These are phyloP conservation scores for Ephestia elutella DNA, from an alignment of 1,140 invertebrate genomes.

Conservation along the genomic window DNA sequence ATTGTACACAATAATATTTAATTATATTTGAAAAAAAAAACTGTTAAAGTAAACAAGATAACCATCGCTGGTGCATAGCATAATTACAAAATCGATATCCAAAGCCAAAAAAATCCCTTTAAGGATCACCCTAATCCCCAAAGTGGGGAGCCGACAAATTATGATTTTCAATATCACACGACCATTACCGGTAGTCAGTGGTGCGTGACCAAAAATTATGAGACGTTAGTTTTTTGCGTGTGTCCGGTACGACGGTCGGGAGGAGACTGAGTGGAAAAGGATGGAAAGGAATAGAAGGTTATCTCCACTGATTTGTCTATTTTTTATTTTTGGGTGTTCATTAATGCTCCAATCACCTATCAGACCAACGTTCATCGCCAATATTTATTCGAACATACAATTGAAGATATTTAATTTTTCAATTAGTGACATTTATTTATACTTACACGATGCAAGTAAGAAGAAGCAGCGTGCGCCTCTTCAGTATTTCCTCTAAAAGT, in stretches of 20 bases:
- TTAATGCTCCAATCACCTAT: no score
- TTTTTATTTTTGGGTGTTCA: no score
- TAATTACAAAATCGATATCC: conserved; percentile 5
- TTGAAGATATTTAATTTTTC: no score
- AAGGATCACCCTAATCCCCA: not conserved
- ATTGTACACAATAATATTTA: no score
- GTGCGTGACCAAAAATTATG: conserved; percentile 62
- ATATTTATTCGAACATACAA: no score
- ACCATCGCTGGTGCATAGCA: not conserved
- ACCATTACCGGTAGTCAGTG: conserved; percentile 48
- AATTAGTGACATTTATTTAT: no score
- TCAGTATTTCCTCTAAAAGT: no score
- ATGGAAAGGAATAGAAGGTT: not conserved
- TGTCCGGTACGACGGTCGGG: conserved; percentile 30
- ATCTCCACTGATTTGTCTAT: not conserved
- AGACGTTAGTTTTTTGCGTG: conserved; percentile 50
- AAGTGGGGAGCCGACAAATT: conserved; percentile 53
- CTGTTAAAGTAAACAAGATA: not conserved
- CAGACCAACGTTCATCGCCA: no score
- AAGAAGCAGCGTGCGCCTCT: no score
- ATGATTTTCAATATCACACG: conserved; percentile 64
- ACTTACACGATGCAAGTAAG: no score
- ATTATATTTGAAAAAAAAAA: no score
- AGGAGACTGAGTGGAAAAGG: conserved; percentile 9
- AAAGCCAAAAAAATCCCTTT: conserved; percentile 11